These are phyloP conservation scores for Parus major DNA, from an alignment of 2,113 vertebrate species.

Conservation along the genomic window DNA sequence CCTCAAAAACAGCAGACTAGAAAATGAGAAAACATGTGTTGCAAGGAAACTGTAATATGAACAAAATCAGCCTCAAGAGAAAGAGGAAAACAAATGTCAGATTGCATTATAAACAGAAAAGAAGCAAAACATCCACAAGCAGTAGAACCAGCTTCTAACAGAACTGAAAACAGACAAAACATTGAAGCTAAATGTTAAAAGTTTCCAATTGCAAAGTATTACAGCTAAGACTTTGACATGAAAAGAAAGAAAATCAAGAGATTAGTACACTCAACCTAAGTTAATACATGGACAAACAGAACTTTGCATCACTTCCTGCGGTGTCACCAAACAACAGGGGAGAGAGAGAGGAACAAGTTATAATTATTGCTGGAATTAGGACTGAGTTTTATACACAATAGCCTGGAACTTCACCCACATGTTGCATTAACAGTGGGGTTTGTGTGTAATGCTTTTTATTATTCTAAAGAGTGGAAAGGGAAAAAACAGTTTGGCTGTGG, in stretches of 20 bases:
- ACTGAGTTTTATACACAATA: constrained; percentile 48
- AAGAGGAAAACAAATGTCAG: constrained; percentile 61
- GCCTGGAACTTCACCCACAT: constrained; percentile 57
- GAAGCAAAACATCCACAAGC: not conserved
- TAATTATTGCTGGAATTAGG: constrained; percentile 54
- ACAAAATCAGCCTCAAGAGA: constrained; percentile 55
- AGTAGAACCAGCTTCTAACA: not conserved
- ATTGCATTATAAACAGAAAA: constrained; percentile 33
- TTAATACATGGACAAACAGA: constrained; percentile 9
- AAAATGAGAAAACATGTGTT: constrained; percentile 58
- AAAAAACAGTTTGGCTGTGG: constrained; percentile 53
- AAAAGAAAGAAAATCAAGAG: not conserved
- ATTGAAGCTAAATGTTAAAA: not conserved
- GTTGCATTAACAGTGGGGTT: constrained; percentile 48
- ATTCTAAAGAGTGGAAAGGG: constrained; percentile 45
- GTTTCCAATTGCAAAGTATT: not conserved
- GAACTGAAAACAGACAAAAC: not conserved
- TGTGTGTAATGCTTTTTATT: constrained; percentile 42
- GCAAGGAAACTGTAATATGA: constrained; percentile 59
- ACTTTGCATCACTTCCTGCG: constrained; percentile 30
- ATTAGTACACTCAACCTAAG: not conserved
- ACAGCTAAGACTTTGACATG: not conserved
- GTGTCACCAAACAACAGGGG: constrained; percentile 5
- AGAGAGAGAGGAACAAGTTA: not conserved
- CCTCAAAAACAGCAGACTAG: constrained; percentile 19